phyloP scores from a whole-genome alignment of 1,140 invertebrate genomes.

The Acromyrmex echinatior region DNA sequence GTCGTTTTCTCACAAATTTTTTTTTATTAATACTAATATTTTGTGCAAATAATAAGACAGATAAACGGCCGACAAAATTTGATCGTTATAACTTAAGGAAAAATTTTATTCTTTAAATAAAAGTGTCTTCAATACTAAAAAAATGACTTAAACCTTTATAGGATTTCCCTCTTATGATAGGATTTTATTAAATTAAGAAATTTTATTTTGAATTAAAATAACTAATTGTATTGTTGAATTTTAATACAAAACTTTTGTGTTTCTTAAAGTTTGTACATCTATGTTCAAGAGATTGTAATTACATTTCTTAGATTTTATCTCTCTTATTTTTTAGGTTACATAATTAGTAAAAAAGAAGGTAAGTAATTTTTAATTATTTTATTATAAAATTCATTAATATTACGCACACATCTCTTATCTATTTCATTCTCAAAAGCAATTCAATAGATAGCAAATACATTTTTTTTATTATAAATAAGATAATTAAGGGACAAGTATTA shows the following conservation, averaged over 20 bases:
- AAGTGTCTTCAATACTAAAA: constrained; percentile 81
- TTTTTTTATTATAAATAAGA: constrained; percentile 79
- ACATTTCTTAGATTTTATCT: constrained; percentile 5
- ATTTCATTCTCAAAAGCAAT: constrained; percentile 73
- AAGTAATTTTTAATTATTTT: constrained; percentile 71
- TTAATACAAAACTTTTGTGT: not conserved
- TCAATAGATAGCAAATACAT: constrained; percentile 73
- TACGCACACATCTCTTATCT: constrained; percentile 73
- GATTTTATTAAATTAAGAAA: constrained; percentile 29
- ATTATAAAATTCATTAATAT: constrained; percentile 81
- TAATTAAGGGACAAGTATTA: constrained; percentile 44
- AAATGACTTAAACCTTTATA: constrained; percentile 1
- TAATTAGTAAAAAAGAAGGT: not conserved
- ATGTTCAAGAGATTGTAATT: constrained; percentile 1
- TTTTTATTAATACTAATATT: constrained; percentile 45
- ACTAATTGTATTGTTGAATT: not conserved
- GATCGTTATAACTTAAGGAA: constrained; percentile 79
- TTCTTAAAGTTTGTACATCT: not conserved
- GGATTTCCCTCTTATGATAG: not conserved
- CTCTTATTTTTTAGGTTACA: not conserved
- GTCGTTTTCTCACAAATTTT: constrained; percentile 63
- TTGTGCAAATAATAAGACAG: constrained; percentile 38
- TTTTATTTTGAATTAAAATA: constrained; percentile 25
- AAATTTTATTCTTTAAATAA: constrained; percentile 83
- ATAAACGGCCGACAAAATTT: constrained; percentile 78